phyloP scores from a whole-genome alignment of 1,140 invertebrate species.

The Lamellibrachia luymesi region DNA sequence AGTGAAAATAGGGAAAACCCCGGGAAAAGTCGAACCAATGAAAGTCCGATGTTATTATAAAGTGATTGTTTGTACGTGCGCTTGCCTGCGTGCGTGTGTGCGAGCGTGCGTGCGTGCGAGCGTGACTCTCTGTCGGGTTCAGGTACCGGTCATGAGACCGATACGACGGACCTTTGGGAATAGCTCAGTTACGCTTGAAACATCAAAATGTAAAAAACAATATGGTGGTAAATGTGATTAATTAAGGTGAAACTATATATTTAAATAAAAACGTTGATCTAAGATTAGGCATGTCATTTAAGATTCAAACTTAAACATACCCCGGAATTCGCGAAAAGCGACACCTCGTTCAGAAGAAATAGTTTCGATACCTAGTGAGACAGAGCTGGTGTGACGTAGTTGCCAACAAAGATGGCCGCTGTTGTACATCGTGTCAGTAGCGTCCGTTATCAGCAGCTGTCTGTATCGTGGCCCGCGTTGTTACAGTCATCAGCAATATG shows the following conservation, averaged over 20 bases:
- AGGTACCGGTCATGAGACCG: too few relatives aligned
- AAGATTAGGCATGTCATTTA: too few relatives aligned
- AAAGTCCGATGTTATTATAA: too few relatives aligned
- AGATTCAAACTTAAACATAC: not conserved
- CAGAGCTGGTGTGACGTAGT: not conserved
- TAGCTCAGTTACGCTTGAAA: too few relatives aligned
- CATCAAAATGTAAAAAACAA: too few relatives aligned
- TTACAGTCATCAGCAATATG: not conserved
- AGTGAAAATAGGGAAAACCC: not conserved
- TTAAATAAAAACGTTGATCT: too few relatives aligned
- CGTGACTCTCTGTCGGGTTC: not conserved
- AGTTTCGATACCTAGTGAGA: not conserved
- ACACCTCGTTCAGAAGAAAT: not conserved
- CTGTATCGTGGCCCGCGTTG: too few relatives aligned
- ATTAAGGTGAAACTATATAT: too few relatives aligned
- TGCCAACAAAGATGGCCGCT: not conserved
- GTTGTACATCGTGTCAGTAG: not conserved
- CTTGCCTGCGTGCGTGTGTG: too few relatives aligned
- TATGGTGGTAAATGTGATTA: too few relatives aligned
- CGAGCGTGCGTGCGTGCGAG: not conserved
- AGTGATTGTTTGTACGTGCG: not conserved
- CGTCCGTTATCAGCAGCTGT: not conserved
- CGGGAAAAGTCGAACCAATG: not conserved
- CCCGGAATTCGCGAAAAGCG: not conserved
- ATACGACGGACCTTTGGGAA: too few relatives aligned